Conservation (phyloP, 2,113 vertebrate species). For the Aix galericulata region DNA sequence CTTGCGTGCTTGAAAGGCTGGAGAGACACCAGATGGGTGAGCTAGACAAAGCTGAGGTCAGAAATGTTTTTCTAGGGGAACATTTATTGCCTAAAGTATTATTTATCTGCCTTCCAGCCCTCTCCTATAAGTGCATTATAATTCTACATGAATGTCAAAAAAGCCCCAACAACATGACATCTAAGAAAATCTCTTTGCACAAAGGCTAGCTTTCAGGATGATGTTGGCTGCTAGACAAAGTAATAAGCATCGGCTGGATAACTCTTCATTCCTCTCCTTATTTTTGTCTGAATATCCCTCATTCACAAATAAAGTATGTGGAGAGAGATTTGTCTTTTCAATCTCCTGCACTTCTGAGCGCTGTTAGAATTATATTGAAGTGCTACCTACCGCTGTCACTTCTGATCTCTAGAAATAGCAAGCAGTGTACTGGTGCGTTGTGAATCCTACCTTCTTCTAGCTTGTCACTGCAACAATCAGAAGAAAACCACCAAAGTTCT, state of each 20-base stretch:
- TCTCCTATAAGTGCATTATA: background rate
- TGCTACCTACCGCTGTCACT: background rate
- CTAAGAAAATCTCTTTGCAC: background rate
- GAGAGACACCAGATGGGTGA: background rate
- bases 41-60: background rate
- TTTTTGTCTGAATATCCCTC: constrained; percentile 4
- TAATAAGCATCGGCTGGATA: background rate
- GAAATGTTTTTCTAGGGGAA: background rate
- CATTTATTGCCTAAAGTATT: background rate
- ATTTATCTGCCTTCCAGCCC: background rate
- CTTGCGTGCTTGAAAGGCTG: background rate
- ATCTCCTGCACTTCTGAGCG: background rate
- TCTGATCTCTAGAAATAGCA: background rate
- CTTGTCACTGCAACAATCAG: background rate
- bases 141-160: background rate
- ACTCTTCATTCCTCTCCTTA: background rate
- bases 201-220: background rate
- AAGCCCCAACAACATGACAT: background rate
- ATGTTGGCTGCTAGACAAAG: background rate
- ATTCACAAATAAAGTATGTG: background rate
- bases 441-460: constrained; percentile 4
- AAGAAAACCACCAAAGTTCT: background rate
- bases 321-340: background rate
- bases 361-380: background rate
- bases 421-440: background rate